These are phyloP conservation scores for Drosophila ogumai DNA, from an alignment of 1,140 invertebrate species.

Conservation along the genomic window DNA sequence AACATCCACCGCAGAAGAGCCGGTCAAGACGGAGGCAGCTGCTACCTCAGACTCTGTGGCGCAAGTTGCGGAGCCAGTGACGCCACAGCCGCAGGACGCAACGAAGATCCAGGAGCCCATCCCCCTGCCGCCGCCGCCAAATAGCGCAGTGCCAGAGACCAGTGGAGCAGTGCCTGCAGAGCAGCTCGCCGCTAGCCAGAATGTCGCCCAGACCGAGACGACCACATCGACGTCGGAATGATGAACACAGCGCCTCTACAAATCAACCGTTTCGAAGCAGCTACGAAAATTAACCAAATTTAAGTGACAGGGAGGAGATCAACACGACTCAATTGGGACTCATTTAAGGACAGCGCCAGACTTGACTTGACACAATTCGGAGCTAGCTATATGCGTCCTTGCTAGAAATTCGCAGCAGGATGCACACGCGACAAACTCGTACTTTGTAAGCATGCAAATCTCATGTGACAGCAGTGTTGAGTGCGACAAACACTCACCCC, in stretches of 20 bases:
- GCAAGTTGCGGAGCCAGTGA: conserved; percentile 42
- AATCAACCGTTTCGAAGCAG: conserved; percentile 70
- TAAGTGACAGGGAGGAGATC: conserved; percentile 52
- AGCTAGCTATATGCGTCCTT: conserved; percentile 32
- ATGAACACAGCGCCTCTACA: conserved; percentile 71
- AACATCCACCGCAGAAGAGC: not conserved
- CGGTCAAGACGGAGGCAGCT: conserved; percentile 16
- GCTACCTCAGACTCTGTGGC: conserved; percentile 9
- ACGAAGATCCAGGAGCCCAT: conserved; percentile 78
- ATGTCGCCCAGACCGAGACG: conserved; percentile 26
- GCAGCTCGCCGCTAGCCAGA: conserved; percentile 3
- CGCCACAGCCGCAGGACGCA: conserved; percentile 69
- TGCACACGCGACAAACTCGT: conserved; percentile 20
- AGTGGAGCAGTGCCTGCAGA: not conserved
- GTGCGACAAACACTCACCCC: conserved; percentile 6
- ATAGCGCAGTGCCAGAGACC: conserved; percentile 11
- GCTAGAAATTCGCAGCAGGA: conserved; percentile 33
- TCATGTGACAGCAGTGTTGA: conserved; percentile 51
- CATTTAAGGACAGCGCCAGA: conserved; percentile 45
- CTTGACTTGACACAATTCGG: conserved; percentile 30
- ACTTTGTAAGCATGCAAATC: conserved; percentile 49
- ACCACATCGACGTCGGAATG: conserved; percentile 66
- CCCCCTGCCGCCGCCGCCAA: conserved; percentile 74
- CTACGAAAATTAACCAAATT: conserved; percentile 81
- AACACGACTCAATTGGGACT: conserved; percentile 12